phyloP scores from a whole-genome alignment of 2,113 vertebrate genomes.

The Columbina picui region DNA sequence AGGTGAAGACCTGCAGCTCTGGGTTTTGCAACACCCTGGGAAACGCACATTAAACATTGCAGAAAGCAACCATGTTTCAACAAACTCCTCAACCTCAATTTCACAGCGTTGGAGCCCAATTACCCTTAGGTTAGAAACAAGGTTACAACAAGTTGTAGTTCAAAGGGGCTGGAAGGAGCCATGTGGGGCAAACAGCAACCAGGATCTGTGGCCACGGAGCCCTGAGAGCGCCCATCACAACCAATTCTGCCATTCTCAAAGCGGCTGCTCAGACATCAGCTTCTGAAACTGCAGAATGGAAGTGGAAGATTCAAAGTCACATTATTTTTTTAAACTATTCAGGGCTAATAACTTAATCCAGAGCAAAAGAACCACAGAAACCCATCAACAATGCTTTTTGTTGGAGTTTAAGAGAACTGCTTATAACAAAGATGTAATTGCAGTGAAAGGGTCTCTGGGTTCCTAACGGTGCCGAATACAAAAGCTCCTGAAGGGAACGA shows the following conservation, averaged over 20 bases:
- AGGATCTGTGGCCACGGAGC: no score
- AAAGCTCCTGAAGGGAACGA: slow-evolving; percentile 46
- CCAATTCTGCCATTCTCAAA: background rate
- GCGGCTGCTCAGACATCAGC: background rate
- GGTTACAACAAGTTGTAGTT: background rate
- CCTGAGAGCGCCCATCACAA: no score
- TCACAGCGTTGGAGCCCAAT: background rate
- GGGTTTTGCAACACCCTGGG: background rate
- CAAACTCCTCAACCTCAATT: background rate
- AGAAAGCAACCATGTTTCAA: background rate
- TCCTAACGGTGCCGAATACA: background rate
- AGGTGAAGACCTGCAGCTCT: background rate
- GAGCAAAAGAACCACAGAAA: background rate
- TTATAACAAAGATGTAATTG: slow-evolving; percentile 34
- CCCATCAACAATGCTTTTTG: background rate
- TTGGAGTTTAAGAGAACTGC: background rate
- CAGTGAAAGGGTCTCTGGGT: slow-evolving; percentile 14
- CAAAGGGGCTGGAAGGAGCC: background rate
- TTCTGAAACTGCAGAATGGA: background rate
- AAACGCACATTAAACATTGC: background rate
- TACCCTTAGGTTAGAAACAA: background rate
- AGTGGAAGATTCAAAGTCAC: background rate
- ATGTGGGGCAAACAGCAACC: no score
- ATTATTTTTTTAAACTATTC: background rate
- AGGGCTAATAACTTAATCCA: background rate